Conservation (phyloP, 2,797 vertebrate genomes). For the Serranus cabrilla region DNA sequence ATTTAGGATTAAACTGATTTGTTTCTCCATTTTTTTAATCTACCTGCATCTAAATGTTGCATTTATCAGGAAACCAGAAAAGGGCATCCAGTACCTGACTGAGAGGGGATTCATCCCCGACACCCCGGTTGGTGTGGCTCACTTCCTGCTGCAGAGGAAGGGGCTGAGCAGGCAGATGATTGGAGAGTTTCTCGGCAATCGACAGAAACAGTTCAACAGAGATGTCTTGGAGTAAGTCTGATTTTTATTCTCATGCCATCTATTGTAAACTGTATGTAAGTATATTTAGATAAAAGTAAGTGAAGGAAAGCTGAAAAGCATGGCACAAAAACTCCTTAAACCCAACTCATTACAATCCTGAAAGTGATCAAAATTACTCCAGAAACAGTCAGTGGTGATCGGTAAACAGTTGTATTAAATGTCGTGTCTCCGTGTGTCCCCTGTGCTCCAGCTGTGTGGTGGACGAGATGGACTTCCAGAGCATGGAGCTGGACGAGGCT, state of each 20-base stretch:
- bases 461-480: conserved; percentile 98
- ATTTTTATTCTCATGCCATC: not conserved
- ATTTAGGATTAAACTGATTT: not conserved
- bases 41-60: conserved; percentile 4
- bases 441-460: conserved; percentile 83
- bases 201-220: conserved; percentile 98
- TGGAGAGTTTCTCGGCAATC: conserved; percentile 96
- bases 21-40: conserved; percentile 2
- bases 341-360: not conserved
- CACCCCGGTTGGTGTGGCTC: conserved; percentile 96
- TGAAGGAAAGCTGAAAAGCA: not conserved
- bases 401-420: conserved; percentile 18
- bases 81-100: conserved; percentile 96
- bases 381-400: not conserved
- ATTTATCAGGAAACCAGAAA: conserved; percentile 93
- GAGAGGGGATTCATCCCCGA: conserved; percentile 96
- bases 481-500: conserved; percentile 97
- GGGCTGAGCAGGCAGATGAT: conserved; percentile 98
- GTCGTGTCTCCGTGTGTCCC: conserved; percentile 21
- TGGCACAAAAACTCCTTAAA: not conserved
- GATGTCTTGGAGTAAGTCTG: conserved; percentile 96
- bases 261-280: no score
- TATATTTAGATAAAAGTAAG: not conserved
- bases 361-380: conserved; percentile 2
- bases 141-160: conserved; percentile 97